Evolutionary conservation across 1,140 invertebrate species (phyloP).

Genomic region (Drosophila dunni): DNA sequence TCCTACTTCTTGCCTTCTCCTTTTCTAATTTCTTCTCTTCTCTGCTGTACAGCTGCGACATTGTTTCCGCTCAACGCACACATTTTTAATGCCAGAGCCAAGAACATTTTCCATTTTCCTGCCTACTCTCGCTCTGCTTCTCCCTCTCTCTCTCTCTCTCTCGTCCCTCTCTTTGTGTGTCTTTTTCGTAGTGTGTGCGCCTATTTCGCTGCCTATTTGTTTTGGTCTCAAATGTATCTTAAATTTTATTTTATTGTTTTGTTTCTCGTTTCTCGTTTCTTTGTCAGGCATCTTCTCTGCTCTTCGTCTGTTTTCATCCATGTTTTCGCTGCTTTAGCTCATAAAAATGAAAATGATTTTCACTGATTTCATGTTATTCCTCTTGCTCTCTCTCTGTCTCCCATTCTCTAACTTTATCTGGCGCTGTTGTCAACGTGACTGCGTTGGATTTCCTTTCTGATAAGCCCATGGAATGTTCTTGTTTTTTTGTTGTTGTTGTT

Average conservation of each 20-base stretch:
- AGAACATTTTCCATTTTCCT: slow-evolving; percentile 53
- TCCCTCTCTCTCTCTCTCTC: not conserved
- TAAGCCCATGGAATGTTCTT: slow-evolving; percentile 35
- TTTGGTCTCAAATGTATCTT: slow-evolving; percentile 79
- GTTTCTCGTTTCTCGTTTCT: slow-evolving; percentile 31
- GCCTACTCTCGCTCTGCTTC: slow-evolving; percentile 12
- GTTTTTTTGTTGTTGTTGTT: slow-evolving; percentile 8
- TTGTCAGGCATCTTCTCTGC: slow-evolving; percentile 17
- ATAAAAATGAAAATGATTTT: slow-evolving; percentile 58
- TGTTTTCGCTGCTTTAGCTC: slow-evolving; percentile 25
- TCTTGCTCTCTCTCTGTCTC: not conserved
- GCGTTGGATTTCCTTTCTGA: slow-evolving; percentile 42
- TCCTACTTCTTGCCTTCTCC: too few relatives aligned
- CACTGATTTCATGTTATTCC: slow-evolving; percentile 37
- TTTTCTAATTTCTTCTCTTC: not conserved
- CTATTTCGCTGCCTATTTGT: slow-evolving; percentile 75
- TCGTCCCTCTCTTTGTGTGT: slow-evolving; percentile 6
- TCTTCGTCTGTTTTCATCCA: slow-evolving; percentile 3
- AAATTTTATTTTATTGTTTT: slow-evolving; percentile 80
- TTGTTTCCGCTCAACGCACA: slow-evolving; percentile 52
- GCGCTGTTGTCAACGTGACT: slow-evolving; percentile 45
- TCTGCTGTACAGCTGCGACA: slow-evolving; percentile 63
- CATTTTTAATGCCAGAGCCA: slow-evolving; percentile 41
- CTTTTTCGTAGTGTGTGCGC: slow-evolving; percentile 19
- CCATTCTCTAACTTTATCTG: not conserved